A percentile compares a stretch with the other conserved stretches of the same genome.
Conservation (phyloP, 2,797 vertebrate genomes). For the Enteromius radiatus region DNA sequence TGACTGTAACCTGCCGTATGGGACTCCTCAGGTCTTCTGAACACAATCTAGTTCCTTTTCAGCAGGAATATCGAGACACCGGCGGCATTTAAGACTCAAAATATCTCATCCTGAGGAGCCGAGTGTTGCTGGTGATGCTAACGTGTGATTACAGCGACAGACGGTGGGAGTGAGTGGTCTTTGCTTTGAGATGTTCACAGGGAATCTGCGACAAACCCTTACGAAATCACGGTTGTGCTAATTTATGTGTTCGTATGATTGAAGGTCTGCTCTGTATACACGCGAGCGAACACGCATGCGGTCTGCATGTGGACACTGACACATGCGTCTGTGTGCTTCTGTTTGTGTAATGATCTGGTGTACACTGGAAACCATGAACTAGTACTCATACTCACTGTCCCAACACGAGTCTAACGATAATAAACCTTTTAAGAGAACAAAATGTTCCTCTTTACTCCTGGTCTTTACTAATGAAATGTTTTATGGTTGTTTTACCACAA, state of each 20-base stretch:
- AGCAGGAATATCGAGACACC: neutral
- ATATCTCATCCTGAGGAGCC: neutral
- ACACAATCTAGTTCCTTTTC: neutral
- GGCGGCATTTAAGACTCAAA: neutral
- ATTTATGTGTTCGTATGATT: constrained; percentile 30
- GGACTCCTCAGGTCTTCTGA: neutral
- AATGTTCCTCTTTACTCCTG: constrained; percentile 58
- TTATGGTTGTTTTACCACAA: neutral
- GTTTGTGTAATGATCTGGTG: constrained; percentile 76
- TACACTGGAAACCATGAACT: constrained; percentile 81
- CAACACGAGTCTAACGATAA: constrained; percentile 79
- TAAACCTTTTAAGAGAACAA: constrained; percentile 82
- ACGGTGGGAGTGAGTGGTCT: neutral
- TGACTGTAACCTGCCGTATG: neutral
- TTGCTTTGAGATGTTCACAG: neutral
- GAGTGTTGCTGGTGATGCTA: neutral
- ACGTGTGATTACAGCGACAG: neutral
- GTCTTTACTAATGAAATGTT: neutral
- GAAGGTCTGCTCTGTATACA: constrained; percentile 10
- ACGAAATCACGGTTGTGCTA: neutral
- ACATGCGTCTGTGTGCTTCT: constrained; percentile 69
- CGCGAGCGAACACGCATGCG: constrained; percentile 60
- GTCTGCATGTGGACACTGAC: constrained; percentile 63
- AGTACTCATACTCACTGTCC: constrained; percentile 72
- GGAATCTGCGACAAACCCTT: neutral